Evolutionary conservation across 2,888 invertebrate species (phyloP), one percentile per base, ranked within the genome.

Genomic region (Pammene fasciana): DNA sequence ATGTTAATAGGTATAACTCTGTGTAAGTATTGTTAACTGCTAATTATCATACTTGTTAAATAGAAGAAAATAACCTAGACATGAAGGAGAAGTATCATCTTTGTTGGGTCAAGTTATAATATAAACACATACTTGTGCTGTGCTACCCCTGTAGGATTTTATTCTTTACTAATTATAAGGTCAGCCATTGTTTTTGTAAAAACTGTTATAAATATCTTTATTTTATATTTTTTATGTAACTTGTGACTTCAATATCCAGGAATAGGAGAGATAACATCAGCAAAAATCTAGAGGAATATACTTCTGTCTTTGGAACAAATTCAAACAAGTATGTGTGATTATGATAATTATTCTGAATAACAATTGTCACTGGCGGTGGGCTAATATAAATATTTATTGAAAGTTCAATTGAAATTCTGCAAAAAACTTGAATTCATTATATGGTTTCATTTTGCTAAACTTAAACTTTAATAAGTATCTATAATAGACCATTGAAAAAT

Each of bases 241-340:
- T 71, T 77, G 68, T 78, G 71, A 77, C 87, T 88, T 88, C 72
- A 75, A 82, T 82, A 83, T 87, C 87, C 87, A 92, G 92, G 91
- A 90, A 82, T 89, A 91, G 87, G 77, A 86, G 92, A 86, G 91
- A 91, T 86, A 88, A 88, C 85, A 82, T 79, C 83, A 81, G 80
- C 81, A 89, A 90, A 88, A 89, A 85, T 83, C 84, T 83, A 75
- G 92, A 92, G 77, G 90, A 92, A 73, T 87, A 83, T 80, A 77
- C 90, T 81, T 85, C 89, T 73, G 82, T 85, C 74, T 88, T 80
- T 84, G 92, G 89, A 87, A 79, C 88, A 80, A 89, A 87, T 86
- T 77, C 85, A 78, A 88, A 89, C 89, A 92, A 90, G 92, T 92
- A 92, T 87, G 91, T 92, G 78, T 78, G 77, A 77, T 74, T 79